Evolutionary conservation across 2,113 vertebrate species (phyloP).

Genomic region (Ibidorhyncha struthersii): DNA sequence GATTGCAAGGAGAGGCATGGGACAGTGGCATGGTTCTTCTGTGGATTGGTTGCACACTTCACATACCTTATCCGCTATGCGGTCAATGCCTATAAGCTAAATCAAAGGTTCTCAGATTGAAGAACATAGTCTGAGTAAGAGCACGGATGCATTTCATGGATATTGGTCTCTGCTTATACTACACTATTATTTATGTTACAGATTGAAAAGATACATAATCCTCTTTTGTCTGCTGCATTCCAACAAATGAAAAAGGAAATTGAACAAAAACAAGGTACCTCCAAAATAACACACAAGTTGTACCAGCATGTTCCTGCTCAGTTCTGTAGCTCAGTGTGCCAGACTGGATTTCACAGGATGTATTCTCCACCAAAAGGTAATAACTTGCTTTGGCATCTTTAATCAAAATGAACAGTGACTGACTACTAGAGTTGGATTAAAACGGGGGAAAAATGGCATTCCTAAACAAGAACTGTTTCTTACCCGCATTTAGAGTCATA

Average conservation of each 20-base stretch:
- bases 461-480: background rate
- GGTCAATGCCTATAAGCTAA: background rate
- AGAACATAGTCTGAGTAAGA: background rate
- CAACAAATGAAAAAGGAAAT: constrained; percentile 64
- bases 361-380: constrained; percentile 79
- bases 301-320: constrained; percentile 81
- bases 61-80: background rate
- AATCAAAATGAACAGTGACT: background rate
- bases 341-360: constrained; percentile 83
- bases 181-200: constrained; percentile 37
- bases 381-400: background rate
- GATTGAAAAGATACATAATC: constrained; percentile 82
- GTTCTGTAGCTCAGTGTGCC: constrained; percentile 78
- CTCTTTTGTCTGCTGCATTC: constrained; percentile 70
- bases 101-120: background rate
- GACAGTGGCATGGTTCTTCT: background rate
- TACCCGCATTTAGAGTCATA: background rate
- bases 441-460: background rate
- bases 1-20: background rate
- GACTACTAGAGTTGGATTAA: background rate
- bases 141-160: background rate
- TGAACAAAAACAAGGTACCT: background rate
- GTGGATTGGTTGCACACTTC: background rate
- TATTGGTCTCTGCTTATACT: background rate
- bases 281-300: constrained; percentile 25